Base-by-base conservation (phyloP, 37 sponge, comb jelly and placozoan species). In the Cliona cf. orientalis region DNA sequence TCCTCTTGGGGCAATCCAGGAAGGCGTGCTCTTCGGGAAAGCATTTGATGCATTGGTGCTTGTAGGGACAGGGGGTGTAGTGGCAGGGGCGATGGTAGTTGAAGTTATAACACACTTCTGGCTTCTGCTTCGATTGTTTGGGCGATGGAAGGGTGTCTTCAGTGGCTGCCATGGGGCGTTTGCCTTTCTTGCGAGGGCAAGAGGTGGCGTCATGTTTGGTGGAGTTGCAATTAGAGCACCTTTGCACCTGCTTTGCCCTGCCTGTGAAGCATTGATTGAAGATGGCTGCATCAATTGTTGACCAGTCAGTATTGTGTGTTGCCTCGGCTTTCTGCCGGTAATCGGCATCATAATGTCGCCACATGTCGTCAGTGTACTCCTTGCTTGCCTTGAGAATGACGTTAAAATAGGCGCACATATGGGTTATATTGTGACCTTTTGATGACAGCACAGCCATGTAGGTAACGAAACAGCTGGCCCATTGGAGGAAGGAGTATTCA, bases 261-360 rank as follows among this genome's bases (percentile, higher is more conserved):
- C 68, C 68, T 34, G 68, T 66, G 35, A 66, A 66, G 68, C 68
- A 66, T 28, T 66, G 68, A 36, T 36, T 66, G 68, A 21, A 66
- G 2, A 66, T 32, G 3, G 68, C 2, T 3, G 35, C 3, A 11
- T 66, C 68, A 3, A 66, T 11, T 2, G 38, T 36, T 2, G 68
- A 66, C 68, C 68, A 66, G 5, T 66, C 35, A 32, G 2, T 3
- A 36, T 3, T 66, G 5, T 2, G 4, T 66, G 68, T 66, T 3
- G 68, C 68, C 4, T 3, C 68, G 3, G 68, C 68, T 11, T 11
- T 66, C 38, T 66, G 68, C 31, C 68, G 5, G 68, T 66, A 66
- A 2, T 3, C 21, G 5, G 68, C 68, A 66, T 66, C 35, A 28
- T 66, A 66, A 6, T 21, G 31, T 3, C 5, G 5, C 68, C 68